Base-by-base conservation (phyloP, 2,113 vertebrate species). In the Pantherophis guttatus region DNA sequence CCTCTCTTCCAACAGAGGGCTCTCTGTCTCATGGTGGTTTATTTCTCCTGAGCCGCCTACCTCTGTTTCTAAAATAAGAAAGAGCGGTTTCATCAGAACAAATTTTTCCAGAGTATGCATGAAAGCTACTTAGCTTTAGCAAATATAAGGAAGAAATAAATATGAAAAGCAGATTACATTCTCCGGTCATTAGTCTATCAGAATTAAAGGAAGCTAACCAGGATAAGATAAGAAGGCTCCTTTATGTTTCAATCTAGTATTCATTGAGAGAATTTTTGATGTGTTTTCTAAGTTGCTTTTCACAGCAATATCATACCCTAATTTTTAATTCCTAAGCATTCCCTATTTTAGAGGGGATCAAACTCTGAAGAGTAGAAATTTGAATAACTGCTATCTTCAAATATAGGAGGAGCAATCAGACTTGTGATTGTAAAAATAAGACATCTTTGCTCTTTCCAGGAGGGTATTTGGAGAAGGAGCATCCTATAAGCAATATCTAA, bases 261-360 rank as follows among this genome's bases (percentile, higher is more conserved):
- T 86, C 88, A 90, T 53, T 86, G 85, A 93, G 29, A 90, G 54
- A 86, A 90, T 86, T 93, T 58, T 89, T 85, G 24, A 75, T 88
- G 53, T 92, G 62, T 81, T 89, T 90, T 59, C 70, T 21, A 89
- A 48, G 26, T 55, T 93, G 39, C 17, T 93, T 93, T 39, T 19
- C 55, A 59, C 65, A 39, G 65, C 39, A 93, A 48, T 93, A 33
- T 52, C 65, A 54, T 89, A 55, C 44, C 12, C 17, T 26, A 24
- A n/a, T 92, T 92, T 88, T 44, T 89, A 90, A 90, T 59, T 90
- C 55, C 55, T 29, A 44, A 81, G 21, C 48, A 58, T 53, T 62
- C 21, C 48, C 44, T 62, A 23, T 93, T 93, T 26, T 50, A 24
- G 65, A 85, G 44, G 87, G 19, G 12, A 15, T 58, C n/a, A 57